Evolutionary conservation across 2,113 vertebrate genomes (phyloP).

Genomic region (Nyctibius bracteatus): DNA sequence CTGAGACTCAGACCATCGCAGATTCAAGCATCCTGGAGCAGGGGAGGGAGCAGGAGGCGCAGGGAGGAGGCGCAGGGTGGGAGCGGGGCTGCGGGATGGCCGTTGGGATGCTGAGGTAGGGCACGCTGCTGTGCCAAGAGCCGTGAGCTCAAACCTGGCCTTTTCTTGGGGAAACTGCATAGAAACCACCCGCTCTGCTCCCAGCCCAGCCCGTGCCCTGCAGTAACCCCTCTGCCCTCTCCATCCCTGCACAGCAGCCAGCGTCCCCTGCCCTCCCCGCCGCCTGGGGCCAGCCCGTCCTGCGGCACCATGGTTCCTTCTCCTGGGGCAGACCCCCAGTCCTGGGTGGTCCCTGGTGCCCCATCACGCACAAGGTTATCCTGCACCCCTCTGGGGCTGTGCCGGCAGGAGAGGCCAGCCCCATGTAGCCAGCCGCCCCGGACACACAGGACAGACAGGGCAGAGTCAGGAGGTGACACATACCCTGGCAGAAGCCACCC

Average conservation of each 20-base stretch:
- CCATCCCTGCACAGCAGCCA: not conserved
- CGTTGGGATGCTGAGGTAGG: not conserved
- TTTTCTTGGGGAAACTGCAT: not conserved
- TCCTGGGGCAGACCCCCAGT: not conserved
- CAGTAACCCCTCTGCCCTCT: not conserved
- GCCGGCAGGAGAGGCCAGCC: not conserved
- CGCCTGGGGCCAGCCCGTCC: not conserved
- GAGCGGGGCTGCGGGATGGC: not conserved
- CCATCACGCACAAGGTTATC: not conserved
- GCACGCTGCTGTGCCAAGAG: accelerated
- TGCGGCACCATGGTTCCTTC: not conserved
- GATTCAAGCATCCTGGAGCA: accelerated
- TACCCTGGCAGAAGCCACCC: not conserved
- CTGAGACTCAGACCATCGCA: accelerated
- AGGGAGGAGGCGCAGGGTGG: not conserved
- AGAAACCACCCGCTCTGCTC: not conserved
- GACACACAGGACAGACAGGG: accelerated
- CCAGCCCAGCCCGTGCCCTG: not conserved
- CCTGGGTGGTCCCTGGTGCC: not conserved
- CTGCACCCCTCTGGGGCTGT: not conserved
- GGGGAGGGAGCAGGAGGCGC: not conserved
- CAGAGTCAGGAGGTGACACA: not conserved
- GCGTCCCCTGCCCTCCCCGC: not conserved
- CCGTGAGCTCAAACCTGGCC: not conserved
- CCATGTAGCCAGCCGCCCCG: accelerated